Conservation (phyloP, 2,888 invertebrate genomes). For the Caradrina kadenii region DNA sequence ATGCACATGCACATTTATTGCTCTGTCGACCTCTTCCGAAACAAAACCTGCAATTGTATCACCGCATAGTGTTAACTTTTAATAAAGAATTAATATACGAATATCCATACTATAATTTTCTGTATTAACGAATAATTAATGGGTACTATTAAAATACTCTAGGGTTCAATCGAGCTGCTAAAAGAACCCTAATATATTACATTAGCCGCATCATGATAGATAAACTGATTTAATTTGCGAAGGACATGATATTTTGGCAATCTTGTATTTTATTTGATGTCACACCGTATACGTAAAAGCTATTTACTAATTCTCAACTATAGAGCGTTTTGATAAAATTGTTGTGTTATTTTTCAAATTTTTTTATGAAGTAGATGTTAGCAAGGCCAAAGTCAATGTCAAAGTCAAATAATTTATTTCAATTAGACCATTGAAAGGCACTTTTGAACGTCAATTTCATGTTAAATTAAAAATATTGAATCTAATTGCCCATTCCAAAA, state of each 20-base stretch:
- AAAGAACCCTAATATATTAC: neutral
- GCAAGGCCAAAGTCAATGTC: no score
- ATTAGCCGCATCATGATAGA: neutral
- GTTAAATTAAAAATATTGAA: no score
- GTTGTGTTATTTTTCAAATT: no score
- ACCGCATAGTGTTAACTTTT: neutral
- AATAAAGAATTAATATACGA: neutral
- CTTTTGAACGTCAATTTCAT: no score
- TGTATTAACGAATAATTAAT: neutral
- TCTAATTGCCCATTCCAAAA: no score
- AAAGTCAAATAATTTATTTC: no score
- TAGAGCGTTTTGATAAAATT: neutral
- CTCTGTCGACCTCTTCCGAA: neutral
- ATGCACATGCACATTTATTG: neutral
- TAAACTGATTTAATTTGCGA: neutral
- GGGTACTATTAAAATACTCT: neutral
- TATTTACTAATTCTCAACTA: neutral
- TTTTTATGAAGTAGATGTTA: no score
- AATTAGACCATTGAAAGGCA: no score
- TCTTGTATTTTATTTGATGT: neutral
- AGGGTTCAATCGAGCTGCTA: neutral
- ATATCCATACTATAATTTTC: neutral
- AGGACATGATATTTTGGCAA: slow-evolving; percentile 1
- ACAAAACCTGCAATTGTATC: neutral
- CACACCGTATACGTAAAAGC: neutral